Base-by-base conservation (phyloP, 2,797 vertebrate species). In the Gymnothorax javanicus region DNA sequence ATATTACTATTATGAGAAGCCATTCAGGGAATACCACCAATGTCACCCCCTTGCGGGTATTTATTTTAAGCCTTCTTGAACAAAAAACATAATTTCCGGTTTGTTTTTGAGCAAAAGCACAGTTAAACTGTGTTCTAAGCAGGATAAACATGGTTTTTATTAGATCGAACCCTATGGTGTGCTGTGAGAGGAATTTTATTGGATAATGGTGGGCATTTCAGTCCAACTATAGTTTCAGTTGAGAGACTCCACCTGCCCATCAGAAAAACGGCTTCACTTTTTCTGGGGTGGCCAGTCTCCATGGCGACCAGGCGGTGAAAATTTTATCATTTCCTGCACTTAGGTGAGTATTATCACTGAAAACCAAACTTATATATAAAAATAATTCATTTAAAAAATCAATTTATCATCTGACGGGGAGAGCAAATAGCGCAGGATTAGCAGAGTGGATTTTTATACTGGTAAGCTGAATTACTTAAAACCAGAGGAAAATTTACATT, bases 241-340 rank as follows among this genome's bases (percentile, higher is more conserved):
- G 64, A 25, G 23, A 25, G 64, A 6, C 50, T 81, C 1, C 50
- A 54, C 50, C 17, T n/a, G 77, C 50, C 50, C 77, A 1, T 54
- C 77, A 23, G 33, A 77, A 50, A 43, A n/a, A 8, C 15, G 7
- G 50, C 50, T 17, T 52, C 50, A 56, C 23, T 81, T 81, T 23
- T 81, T 81, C 52, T 9, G 77, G 77, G 77, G 77, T 81, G 50
- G 17, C 43, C 11, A n/a, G 52, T 81, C 20, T 81, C 77, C 77
- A 81, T 56, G 52, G 77, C 17, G 23, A 81, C 77, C 50, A 54
- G 50, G 6, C 7, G 50, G 56, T 56, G 77, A 81, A 43, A 43
- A 43, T 56, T 17, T 56, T 7, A 81, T 27, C 15, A 52, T 77
- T 77, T 77, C 8, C 73, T 77, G 73, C 73, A 77, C 73, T 43